Evolutionary conservation across 2,888 invertebrate genomes (phyloP).

Genomic region (Chamaedrilus cognettii): DNA sequence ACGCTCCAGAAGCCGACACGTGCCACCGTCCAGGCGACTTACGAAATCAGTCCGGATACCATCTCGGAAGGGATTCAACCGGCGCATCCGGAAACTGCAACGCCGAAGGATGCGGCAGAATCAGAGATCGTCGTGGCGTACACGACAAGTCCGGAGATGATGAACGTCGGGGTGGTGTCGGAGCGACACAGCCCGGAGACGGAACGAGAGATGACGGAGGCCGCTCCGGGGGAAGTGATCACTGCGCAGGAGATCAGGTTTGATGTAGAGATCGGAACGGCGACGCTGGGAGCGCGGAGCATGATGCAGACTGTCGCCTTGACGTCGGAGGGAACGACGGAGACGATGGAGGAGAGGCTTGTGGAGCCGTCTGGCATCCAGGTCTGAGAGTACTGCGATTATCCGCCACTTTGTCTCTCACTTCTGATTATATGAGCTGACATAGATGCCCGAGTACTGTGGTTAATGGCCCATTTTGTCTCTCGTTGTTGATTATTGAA

Average conservation of each 20-base stretch:
- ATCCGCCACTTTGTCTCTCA: too few species aligned
- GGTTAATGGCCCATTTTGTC: too few species aligned
- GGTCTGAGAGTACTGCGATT: too few species aligned
- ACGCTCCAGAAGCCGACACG: conserved; percentile 23
- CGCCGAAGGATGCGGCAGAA: conserved; percentile 7
- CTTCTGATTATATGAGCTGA: too few species aligned
- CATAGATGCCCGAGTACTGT: too few species aligned
- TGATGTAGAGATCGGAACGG: conserved; percentile 10
- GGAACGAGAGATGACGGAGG: too few species aligned
- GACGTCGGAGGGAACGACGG: background rate
- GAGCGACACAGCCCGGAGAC: conserved; percentile 6
- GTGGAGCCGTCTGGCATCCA: conserved; percentile 7
- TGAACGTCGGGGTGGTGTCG: conserved; percentile 5
- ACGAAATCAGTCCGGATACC: conserved; percentile 1
- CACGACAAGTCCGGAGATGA: background rate
- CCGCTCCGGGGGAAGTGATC: conserved; percentile 1
- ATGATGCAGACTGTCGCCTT: conserved; percentile 4
- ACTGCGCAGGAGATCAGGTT: conserved; percentile 10
- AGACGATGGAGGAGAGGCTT: conserved; percentile 9
- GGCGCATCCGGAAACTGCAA: background rate
- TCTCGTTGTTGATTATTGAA: too few species aligned
- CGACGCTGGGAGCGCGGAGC: conserved; percentile 1
- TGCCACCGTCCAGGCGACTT: conserved; percentile 12
- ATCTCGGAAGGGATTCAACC: conserved; percentile 8
- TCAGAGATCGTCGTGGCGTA: background rate